Base-by-base conservation (phyloP, 2,797 vertebrate genomes). In the Dipus sagitta region DNA sequence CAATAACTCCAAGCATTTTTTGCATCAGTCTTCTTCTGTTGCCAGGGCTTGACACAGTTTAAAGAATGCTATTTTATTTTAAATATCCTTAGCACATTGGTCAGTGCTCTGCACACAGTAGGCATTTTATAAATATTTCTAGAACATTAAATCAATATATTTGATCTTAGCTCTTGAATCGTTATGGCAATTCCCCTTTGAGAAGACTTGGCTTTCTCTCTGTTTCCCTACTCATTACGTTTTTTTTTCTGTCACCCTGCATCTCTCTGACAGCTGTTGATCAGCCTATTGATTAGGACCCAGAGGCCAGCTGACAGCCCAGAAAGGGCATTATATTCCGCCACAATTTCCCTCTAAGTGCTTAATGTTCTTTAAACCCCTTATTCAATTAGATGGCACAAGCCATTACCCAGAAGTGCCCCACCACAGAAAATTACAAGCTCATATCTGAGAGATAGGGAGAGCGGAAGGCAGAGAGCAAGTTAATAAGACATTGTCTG, bases 401-500 rank as follows among this genome's bases (percentile, higher is more conserved):
- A 88, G 95, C 88, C 95, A 96, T 95, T 95, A 93, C 78, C 93
- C 68, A 91, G n/a, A 83, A 75, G 88, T 92, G 71, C 34, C 3
- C 8, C 89, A 91, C 74, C 91, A 95, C 28, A 26, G 86, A 97
- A 97, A 96, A 88, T 95, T 91, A 97, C 82, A 96, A 97, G 80
- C 68, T 81, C 92, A 67, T 95, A 94, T 95, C 94, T 88, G 94
- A 92, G 86, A 93, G 92, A 95, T 68, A 90, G 34, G 11, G 90
- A 94, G 67, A 93, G 91, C 86, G 76, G 77, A 92, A 94, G 88
- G 76, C 92, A 96, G 89, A 95, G 92, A 96, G 81, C 84, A 83
- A 96, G 86, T 94, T 96, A 97, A 94, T 71, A 96, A 95, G 88
- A 88, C 91, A 95, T 83, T 92, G 79, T 96, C 90, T 97, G 94